Conservation (phyloP, 30 jellyfish, hydroid and myxozoan genomes). For the Turritopsis rubra region DNA sequence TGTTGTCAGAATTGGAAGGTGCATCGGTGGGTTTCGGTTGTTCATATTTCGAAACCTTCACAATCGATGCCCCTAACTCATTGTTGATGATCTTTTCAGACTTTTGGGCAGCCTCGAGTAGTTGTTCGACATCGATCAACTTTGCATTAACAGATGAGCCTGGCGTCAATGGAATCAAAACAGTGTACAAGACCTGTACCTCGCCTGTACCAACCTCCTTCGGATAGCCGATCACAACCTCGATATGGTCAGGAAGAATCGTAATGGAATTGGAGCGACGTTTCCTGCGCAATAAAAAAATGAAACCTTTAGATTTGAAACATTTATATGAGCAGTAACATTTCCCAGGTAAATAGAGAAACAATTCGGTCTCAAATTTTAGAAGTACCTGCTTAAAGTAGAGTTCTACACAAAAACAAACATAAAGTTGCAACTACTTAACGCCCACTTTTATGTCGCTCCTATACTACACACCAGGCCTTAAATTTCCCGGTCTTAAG, state of each 20-base stretch:
- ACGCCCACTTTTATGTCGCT: no score
- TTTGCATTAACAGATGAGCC: neutral
- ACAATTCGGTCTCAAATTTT: no score
- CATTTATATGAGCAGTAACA: no score
- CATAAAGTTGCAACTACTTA: no score
- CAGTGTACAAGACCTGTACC: constrained; percentile 6
- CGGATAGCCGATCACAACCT: constrained; percentile 13
- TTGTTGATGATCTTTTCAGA: neutral
- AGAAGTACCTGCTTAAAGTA: no score
- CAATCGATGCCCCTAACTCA: neutral
- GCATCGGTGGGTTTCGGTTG: neutral
- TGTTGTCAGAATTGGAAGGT: neutral
- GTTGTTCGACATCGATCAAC: neutral
- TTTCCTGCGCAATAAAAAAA: neutral
- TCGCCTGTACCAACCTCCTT: constrained; percentile 7
- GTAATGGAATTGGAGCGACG: neutral
- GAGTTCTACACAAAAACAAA: no score
- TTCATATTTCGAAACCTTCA: neutral
- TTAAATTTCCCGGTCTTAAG: no score
- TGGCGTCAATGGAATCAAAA: neutral
- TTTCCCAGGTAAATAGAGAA: no score
- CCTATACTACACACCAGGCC: no score
- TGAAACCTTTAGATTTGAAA: neutral
- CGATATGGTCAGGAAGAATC: neutral
- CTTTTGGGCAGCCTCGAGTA: neutral